These are phyloP conservation scores for Cossypha niveicapilla DNA, from an alignment of 2,797 vertebrate species.

Conservation along the genomic window DNA sequence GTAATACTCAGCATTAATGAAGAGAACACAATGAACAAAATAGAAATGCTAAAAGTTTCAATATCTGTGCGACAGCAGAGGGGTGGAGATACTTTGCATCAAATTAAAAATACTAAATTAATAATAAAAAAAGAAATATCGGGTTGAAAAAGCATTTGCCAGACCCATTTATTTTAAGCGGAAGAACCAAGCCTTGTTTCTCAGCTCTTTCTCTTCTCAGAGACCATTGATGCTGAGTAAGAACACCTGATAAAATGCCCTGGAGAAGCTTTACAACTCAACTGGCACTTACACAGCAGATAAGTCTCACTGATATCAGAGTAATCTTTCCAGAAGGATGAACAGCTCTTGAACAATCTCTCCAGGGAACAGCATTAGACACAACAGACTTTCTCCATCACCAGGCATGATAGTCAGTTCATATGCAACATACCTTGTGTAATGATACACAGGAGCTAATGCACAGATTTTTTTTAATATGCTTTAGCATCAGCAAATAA, in stretches of 20 bases:
- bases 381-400: conserved; percentile 22
- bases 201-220: conserved; percentile 1
- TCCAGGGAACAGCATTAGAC: conserved; percentile 17
- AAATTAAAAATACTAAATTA: background rate
- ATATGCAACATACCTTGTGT: background rate
- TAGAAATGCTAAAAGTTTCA: background rate
- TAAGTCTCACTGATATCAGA: conserved; percentile 65
- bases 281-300: conserved; percentile 67
- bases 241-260: conserved; percentile 69
- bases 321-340: conserved; percentile 61
- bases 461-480: background rate
- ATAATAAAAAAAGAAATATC: background rate
- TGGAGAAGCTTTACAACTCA: conserved; percentile 68
- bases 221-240: conserved; percentile 22
- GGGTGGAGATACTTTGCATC: background rate
- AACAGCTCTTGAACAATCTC: conserved; percentile 38
- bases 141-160: background rate
- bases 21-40: background rate
- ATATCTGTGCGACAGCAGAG: background rate
- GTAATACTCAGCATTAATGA: background rate
- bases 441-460: background rate
- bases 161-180: background rate
- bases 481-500: background rate
- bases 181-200: background rate
- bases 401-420: background rate